phyloP scores from a whole-genome alignment of 92 coral and sea anemone species.

The Blastomussa wellsi region DNA sequence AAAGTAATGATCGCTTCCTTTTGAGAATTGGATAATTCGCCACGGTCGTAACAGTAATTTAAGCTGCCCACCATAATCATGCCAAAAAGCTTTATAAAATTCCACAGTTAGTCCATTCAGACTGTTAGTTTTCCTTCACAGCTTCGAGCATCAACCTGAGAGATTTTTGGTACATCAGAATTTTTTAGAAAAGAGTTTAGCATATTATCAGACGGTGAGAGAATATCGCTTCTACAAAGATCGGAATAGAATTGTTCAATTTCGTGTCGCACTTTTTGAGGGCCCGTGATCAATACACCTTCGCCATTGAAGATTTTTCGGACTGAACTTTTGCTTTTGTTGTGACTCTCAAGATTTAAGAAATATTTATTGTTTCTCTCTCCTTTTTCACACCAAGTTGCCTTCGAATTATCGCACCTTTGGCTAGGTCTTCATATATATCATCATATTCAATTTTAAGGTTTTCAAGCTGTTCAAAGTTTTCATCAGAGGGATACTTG shows the following conservation, averaged over 20 bases:
- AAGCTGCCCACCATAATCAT: no score
- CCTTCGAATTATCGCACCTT: conserved; percentile 50
- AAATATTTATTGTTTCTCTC: conserved; percentile 54
- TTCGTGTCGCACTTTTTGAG: conserved; percentile 34
- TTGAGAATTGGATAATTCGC: no score
- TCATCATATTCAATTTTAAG: conserved; percentile 42
- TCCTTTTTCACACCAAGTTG: conserved; percentile 56
- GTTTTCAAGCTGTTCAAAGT: conserved; percentile 34
- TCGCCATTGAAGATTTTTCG: conserved; percentile 35
- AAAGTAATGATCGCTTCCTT: no score
- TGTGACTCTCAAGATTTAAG: conserved; percentile 42
- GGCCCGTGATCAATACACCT: conserved; percentile 21
- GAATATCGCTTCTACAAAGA: conserved; percentile 32
- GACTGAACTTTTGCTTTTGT: conserved; percentile 22
- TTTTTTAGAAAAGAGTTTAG: conserved; percentile 14
- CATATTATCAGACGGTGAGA: not conserved
- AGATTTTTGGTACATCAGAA: conserved; percentile 38
- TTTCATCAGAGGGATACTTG: conserved; percentile 30
- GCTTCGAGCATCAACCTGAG: conserved; percentile 14
- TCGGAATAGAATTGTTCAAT: conserved; percentile 38
- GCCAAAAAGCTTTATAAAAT: no score
- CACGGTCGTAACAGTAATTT: no score
- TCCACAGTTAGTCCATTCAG: no score
- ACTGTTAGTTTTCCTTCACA: not conserved
- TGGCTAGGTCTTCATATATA: conserved; percentile 44